Base-by-base conservation (phyloP, 2,888 invertebrate species). In the Lasioglossum vierecki region DNA sequence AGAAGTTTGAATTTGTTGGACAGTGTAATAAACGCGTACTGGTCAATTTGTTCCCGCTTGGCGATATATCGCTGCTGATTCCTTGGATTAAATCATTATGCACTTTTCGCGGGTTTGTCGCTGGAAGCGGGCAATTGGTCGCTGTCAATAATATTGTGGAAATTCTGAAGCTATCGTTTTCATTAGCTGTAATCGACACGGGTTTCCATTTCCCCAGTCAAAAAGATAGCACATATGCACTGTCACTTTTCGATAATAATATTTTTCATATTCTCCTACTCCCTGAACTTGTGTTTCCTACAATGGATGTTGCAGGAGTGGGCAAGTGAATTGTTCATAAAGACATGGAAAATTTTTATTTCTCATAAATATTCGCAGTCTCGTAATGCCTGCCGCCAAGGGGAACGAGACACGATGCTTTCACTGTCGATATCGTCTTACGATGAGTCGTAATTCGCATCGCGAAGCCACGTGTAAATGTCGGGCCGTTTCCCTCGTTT, bases 391-490 rank as follows among this genome's bases (percentile, higher is more conserved):
- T 39, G 13, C 1, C 15, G 11, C 63, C 63, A 63, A 30, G 6
- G 15, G 30, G 35, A 60, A 49, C n/a, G 41, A 41, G n/a, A 41
- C 68, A 1, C 11, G 41, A n/a, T 39, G 68, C 13, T 41, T 72
- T 46, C n/a, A 35, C 26, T 39, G 70, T 60, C 30, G 39, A 49
- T 13, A 18, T n/a, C 66, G 44, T 74, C 74, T 53, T 18, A 53
- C 13, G 9, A 53, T 26, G 60, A 84, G 49, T 76, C 57, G 35
- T 22, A 83, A 83, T 57, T 76, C 83, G 49, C 78, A 72, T 71
- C 30, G 41, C 30, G 39, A 22, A 30, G 44, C 39, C 26, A n/a
- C 35, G 57, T 30, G 30, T 68, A 76, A 83, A 83, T 53, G 75
- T 53, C 75, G 22, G 63, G 26, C 4, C 22, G 15, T 39, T 26